Conservation (phyloP, 53 echinoderm and acorn worm species). For the Paracentrotus lividus region DNA sequence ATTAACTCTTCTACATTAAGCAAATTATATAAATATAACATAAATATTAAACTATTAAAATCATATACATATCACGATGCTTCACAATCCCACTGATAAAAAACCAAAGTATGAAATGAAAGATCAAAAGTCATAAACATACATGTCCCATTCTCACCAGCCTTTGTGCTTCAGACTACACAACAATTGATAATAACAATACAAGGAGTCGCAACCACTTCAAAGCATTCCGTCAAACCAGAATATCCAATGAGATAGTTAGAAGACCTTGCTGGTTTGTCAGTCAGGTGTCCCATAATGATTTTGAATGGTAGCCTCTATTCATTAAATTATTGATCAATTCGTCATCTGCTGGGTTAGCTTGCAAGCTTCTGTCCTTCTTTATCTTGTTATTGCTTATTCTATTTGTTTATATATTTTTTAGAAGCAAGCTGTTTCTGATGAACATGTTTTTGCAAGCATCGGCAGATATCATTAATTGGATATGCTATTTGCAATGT, state of each 20-base stretch:
- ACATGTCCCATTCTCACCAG: neutral
- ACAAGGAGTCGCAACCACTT: conserved; percentile 28
- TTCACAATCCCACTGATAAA: neutral
- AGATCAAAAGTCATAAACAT: conserved; percentile 7
- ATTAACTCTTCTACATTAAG: neutral
- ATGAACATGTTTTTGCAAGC: neutral
- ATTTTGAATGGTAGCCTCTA: conserved; percentile 18
- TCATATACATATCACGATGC: neutral
- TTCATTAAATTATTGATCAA: conserved; percentile 6
- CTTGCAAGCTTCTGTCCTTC: neutral
- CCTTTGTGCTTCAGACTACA: conserved; percentile 9
- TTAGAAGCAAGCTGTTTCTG: neutral
- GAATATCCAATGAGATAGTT: conserved; percentile 12
- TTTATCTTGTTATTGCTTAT: neutral
- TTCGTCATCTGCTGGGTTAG: conserved; percentile 44
- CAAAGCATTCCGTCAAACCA: conserved; percentile 61
- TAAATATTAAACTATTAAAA: neutral
- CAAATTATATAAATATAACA: neutral
- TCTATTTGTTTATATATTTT: conserved; percentile 4
- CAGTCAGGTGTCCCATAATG: conserved; percentile 17
- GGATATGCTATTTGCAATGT: too few relatives aligned
- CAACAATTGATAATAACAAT: neutral
- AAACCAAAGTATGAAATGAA: neutral
- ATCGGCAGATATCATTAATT: too few relatives aligned
- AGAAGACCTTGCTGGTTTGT: conserved; percentile 11